A percentile compares a stretch with the other conserved stretches of the same genome.
Conservation (phyloP, 2,888 invertebrate species). For the Bellardia pandia region DNA sequence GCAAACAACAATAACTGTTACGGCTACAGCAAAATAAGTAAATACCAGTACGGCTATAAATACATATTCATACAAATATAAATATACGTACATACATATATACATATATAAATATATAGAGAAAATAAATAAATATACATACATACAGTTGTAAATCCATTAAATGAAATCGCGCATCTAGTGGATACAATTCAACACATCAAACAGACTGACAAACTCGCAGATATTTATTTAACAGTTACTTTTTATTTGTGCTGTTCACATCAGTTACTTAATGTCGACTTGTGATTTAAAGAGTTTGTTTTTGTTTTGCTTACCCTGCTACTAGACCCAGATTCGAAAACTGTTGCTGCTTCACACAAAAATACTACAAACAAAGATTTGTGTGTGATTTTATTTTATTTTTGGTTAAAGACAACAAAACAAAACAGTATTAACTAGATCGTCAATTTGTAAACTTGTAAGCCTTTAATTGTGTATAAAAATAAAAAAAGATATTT, state of each 20-base stretch:
- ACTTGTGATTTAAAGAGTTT: constrained; percentile 22
- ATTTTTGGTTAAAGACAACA: neutral
- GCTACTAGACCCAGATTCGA: neutral
- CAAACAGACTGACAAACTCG: neutral
- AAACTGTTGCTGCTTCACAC: neutral
- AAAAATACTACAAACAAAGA: neutral
- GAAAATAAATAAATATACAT: neutral
- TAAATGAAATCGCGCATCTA: constrained; percentile 55
- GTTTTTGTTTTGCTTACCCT: neutral
- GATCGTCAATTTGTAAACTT: constrained; percentile 28
- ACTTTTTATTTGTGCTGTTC: constrained; percentile 26
- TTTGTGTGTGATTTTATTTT: constrained; percentile 14
- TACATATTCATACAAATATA: neutral
- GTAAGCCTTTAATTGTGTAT: neutral
- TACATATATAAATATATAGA: no score
- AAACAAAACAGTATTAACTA: constrained; percentile 36
- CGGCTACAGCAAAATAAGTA: constrained; percentile 1
- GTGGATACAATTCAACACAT: constrained; percentile 32
- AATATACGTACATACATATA: neutral
- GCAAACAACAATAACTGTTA: neutral
- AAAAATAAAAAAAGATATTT: neutral
- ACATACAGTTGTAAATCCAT: constrained; percentile 7
- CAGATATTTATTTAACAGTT: constrained; percentile 35
- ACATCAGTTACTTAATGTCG: constrained; percentile 35
- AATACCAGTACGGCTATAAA: neutral